Evolutionary conservation across 2,113 vertebrate genomes (phyloP).

Genomic region (Stigmatopora nigra): DNA sequence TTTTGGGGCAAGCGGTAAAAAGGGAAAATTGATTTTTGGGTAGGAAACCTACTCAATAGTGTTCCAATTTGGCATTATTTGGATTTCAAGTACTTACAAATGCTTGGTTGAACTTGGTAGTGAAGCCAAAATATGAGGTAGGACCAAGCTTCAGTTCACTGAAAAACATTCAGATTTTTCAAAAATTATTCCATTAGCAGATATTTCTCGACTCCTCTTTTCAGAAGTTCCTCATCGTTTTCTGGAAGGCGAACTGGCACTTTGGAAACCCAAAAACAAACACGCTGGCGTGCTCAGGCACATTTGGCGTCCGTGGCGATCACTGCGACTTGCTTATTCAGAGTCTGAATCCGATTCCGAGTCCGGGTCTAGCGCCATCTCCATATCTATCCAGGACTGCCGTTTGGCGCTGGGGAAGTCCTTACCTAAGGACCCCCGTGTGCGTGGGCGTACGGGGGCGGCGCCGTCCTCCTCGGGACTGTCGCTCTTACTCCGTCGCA

Average conservation of each 20-base stretch:
- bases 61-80: too few relatives aligned
- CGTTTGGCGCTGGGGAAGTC: constrained; percentile 63
- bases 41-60: too few relatives aligned
- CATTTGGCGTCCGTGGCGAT: constrained; percentile 5
- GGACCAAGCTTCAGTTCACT: too few relatives aligned
- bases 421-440: constrained; percentile 52
- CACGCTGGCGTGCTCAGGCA: constrained; percentile 7
- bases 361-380: constrained; percentile 49
- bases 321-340: not conserved
- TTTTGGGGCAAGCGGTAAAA: too few relatives aligned
- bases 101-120: too few relatives aligned
- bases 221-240: not conserved
- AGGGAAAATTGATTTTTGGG: too few relatives aligned
- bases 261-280: not conserved
- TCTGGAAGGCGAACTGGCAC: not conserved
- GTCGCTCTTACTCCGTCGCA: constrained; percentile 28
- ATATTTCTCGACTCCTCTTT: not conserved
- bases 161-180: too few relatives aligned
- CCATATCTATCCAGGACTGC: constrained; percentile 58
- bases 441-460: constrained; percentile 18
- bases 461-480: too few relatives aligned
- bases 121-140: too few relatives aligned
- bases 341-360: constrained; percentile 31
- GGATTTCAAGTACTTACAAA: too few relatives aligned
- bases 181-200: too few relatives aligned